phyloP scores from a whole-genome alignment of 2,888 invertebrate species.

The Hipparchia sbordonii region DNA sequence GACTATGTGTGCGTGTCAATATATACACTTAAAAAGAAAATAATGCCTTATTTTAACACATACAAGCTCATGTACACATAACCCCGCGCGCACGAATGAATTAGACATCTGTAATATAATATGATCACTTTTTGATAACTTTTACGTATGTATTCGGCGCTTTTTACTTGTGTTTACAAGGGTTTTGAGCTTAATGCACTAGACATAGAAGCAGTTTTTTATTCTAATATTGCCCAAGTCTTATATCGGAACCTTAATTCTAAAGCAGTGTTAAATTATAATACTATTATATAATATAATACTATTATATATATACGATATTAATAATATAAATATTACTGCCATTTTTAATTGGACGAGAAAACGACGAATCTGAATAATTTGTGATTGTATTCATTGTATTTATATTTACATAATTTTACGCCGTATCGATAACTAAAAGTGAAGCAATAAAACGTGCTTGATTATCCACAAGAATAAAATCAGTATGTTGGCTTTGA shows the following conservation, averaged over 20 bases:
- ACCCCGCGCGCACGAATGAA: too few relatives aligned
- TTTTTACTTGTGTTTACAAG: constrained; percentile 47
- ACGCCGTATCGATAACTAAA: too few relatives aligned
- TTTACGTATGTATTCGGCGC: constrained; percentile 50
- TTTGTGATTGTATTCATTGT: not conserved
- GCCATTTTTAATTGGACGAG: constrained; percentile 18
- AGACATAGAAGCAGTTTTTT: constrained; percentile 27
- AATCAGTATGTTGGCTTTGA: too few relatives aligned
- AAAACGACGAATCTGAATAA: not conserved
- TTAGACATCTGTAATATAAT: constrained; percentile 38
- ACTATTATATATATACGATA: too few relatives aligned
- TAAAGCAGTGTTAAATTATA: constrained; percentile 1
- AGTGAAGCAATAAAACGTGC: too few relatives aligned
- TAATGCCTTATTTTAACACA: too few relatives aligned
- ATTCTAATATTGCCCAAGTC: constrained; percentile 29
- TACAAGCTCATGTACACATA: too few relatives aligned
- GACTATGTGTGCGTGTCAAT: too few relatives aligned
- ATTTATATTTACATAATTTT: too few relatives aligned
- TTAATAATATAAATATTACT: constrained; percentile 17
- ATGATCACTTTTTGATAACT: constrained; percentile 63
- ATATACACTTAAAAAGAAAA: too few relatives aligned
- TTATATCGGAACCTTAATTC: constrained; percentile 10
- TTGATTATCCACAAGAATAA: too few relatives aligned
- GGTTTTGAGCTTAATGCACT: constrained; percentile 38
- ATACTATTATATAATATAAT: too few relatives aligned